These are phyloP conservation scores for Uropsilus gracilis DNA, from an alignment of 2,113 vertebrate species.

Conservation along the genomic window DNA sequence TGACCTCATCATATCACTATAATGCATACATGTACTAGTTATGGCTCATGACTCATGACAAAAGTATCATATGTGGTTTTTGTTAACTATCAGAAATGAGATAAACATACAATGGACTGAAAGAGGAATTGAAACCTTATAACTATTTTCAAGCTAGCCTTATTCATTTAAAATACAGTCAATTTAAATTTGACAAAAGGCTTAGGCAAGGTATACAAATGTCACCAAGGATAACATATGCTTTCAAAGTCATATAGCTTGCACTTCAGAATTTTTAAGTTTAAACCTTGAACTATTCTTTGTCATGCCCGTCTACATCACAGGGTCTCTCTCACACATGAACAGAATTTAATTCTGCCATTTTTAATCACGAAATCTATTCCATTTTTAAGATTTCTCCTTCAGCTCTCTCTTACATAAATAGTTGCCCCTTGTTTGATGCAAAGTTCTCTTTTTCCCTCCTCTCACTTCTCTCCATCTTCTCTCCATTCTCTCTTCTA, in stretches of 20 bases:
- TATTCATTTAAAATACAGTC: neutral
- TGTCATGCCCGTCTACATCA: neutral
- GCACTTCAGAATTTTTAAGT: neutral
- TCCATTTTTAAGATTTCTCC: neutral
- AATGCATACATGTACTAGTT: neutral
- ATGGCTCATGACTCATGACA: too few species aligned
- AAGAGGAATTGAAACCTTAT: neutral
- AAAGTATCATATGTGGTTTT: neutral
- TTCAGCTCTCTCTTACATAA: neutral
- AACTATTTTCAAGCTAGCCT: neutral
- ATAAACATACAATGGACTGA: neutral
- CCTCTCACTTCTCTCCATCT: neutral
- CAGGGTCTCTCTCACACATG: neutral
- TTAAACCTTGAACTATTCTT: neutral
- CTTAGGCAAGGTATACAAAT: neutral
- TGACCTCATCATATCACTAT: neutral
- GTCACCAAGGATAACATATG: neutral
- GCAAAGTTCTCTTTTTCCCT: neutral
- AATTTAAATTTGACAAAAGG: neutral
- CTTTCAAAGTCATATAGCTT: neutral
- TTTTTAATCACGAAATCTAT: neutral
- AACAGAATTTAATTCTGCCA: neutral
- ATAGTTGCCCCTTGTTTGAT: too few species aligned
- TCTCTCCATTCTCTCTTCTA: too few species aligned
- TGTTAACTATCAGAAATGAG: neutral